These are phyloP conservation scores for Peromyscus nudipes DNA, from an alignment of 2,797 vertebrate species.

Conservation along the genomic window DNA sequence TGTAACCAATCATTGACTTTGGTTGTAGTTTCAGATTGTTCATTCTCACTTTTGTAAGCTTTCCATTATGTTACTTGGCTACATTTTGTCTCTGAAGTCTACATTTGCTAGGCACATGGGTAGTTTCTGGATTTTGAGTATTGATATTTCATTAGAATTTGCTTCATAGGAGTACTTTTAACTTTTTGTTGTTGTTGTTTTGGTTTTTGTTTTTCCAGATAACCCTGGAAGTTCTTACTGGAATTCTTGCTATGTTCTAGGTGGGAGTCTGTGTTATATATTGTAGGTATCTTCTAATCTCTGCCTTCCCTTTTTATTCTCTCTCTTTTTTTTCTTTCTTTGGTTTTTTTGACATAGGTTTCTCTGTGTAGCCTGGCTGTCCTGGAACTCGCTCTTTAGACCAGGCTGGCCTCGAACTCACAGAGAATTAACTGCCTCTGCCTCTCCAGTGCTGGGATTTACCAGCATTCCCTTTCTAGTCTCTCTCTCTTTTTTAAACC, in stretches of 20 bases:
- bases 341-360: no score
- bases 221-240: not conserved
- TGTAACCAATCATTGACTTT: no score
- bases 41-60: slow-evolving; percentile 28
- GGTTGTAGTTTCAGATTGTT: no score
- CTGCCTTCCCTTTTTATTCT: not conserved
- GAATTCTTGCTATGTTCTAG: slow-evolving; percentile 1
- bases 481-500: not conserved
- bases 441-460: not conserved
- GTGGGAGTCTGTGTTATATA: slow-evolving; percentile 12
- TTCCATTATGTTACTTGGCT: not conserved
- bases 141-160: not conserved
- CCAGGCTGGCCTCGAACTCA: not conserved
- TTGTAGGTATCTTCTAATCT: slow-evolving; percentile 6
- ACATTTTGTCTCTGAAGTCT: not conserved
- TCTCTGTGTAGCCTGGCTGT: not conserved
- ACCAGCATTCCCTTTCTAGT: not conserved
- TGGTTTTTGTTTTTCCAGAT: not conserved
- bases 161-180: not conserved
- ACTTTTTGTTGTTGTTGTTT: not conserved
- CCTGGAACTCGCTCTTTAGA: not conserved
- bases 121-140: slow-evolving; percentile 59
- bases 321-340: no score
- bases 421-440: not conserved
- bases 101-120: not conserved